A percentile compares a stretch with the other conserved stretches of the same genome.
Conservation (phyloP, 2,113 vertebrate species). For the Indicator maculatus region DNA sequence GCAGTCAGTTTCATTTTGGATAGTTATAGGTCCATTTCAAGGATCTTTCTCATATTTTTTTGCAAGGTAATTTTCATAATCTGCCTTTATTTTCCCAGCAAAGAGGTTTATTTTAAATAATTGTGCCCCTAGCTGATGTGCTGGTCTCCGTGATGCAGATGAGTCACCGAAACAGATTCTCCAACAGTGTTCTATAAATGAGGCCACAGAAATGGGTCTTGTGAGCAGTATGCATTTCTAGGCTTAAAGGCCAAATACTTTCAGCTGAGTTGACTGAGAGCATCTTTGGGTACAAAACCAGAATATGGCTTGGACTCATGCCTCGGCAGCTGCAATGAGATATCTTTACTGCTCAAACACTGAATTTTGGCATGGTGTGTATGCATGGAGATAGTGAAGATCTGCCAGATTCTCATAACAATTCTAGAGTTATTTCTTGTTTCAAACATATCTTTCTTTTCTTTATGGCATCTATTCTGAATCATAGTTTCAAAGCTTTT, state of each 20-base stretch:
- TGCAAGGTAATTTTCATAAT: not conserved
- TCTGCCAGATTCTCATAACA: not conserved
- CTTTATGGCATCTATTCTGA: not conserved
- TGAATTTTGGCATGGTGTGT: not conserved
- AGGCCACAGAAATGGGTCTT: not conserved
- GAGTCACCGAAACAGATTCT: not conserved
- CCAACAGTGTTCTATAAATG: not conserved
- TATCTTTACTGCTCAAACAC: not conserved
- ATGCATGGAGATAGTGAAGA: not conserved
- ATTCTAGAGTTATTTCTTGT: conserved; percentile 23
- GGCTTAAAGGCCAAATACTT: not conserved
- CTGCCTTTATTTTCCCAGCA: not conserved
- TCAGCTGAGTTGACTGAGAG: not conserved
- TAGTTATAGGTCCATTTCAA: not conserved
- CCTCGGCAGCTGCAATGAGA: not conserved
- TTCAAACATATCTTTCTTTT: not conserved
- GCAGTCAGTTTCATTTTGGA: not conserved
- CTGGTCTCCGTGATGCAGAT: not conserved
- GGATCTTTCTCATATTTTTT: not conserved
- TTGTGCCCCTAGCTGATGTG: not conserved
- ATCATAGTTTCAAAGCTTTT: not conserved
- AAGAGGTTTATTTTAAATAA: not conserved
- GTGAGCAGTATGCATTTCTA: not conserved
- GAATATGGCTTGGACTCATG: not conserved
- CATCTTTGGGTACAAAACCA: not conserved